Conservation (phyloP, 2,888 invertebrate genomes). For the Eremobia ochroleuca region DNA sequence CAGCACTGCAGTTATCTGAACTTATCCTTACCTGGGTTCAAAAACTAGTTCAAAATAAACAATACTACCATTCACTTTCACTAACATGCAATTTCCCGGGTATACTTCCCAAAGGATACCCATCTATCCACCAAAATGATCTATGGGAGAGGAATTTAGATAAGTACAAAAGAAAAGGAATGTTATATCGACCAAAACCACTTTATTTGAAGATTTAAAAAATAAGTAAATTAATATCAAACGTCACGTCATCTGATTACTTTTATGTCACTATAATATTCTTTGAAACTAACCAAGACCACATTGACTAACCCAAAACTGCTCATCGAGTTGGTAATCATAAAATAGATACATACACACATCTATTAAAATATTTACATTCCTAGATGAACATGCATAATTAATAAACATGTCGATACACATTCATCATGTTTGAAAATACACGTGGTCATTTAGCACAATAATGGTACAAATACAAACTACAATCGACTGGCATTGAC, state of each 20-base stretch:
- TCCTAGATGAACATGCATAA: constrained; percentile 30
- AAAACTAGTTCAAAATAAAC: constrained; percentile 15
- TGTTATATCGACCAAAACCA: constrained; percentile 8
- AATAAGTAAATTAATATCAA: not conserved
- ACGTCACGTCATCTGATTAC: too few species aligned
- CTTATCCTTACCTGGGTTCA: not conserved
- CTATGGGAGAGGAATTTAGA: not conserved
- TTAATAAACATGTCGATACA: constrained; percentile 12
- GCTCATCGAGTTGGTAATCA: not conserved
- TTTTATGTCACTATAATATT: constrained; percentile 1
- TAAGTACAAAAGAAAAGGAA: not conserved
- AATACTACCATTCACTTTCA: not conserved
- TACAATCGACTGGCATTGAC: constrained; percentile 33
- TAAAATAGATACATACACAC: constrained; percentile 8
- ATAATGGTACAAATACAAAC: constrained; percentile 3
- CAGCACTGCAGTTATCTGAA: constrained; percentile 17
- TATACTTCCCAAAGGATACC: not conserved
- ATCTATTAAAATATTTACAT: constrained; percentile 25
- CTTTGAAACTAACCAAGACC: not conserved
- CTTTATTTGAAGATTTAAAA: not conserved
- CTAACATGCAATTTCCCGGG: constrained; percentile 28
- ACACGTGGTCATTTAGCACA: constrained; percentile 24
- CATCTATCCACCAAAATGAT: not conserved
- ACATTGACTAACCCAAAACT: not conserved
- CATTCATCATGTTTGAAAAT: constrained; percentile 13